Evolutionary conservation across 2,113 vertebrate species (phyloP).

Genomic region (Bujurquina vittata): DNA sequence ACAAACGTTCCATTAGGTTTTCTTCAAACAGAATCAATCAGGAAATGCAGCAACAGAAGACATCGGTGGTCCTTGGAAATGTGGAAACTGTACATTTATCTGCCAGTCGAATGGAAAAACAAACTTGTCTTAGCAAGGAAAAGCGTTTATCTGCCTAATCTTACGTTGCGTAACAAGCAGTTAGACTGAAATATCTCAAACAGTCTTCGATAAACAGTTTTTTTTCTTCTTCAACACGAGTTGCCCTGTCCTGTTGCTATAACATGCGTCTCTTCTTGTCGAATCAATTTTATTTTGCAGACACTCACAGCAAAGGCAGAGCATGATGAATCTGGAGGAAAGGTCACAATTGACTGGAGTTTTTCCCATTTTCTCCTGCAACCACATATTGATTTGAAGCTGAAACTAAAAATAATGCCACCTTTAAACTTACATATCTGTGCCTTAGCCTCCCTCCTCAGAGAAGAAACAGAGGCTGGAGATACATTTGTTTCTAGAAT

Average conservation of each 20-base stretch:
- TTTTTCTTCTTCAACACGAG: neutral
- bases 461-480: neutral
- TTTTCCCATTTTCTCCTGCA: constrained; percentile 11
- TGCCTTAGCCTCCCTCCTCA: neutral
- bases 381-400: neutral
- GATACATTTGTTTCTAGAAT: neutral
- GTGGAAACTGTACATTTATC: neutral
- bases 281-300: constrained; percentile 8
- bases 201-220: neutral
- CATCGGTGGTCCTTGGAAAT: neutral
- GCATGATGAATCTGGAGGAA: constrained; percentile 10
- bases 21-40: constrained; percentile 1
- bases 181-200: neutral
- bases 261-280: neutral
- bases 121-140: neutral
- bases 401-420: constrained; percentile 3
- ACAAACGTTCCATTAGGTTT: constrained; percentile 5
- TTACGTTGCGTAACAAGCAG: neutral
- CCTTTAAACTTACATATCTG: neutral
- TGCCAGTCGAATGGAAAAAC: neutral
- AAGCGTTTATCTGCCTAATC: neutral
- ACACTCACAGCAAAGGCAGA: neutral
- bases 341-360: constrained; percentile 21
- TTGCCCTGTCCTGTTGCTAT: neutral
- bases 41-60: neutral